Evolutionary conservation across 2,888 invertebrate species (phyloP).

Genomic region (Troides helena): DNA sequence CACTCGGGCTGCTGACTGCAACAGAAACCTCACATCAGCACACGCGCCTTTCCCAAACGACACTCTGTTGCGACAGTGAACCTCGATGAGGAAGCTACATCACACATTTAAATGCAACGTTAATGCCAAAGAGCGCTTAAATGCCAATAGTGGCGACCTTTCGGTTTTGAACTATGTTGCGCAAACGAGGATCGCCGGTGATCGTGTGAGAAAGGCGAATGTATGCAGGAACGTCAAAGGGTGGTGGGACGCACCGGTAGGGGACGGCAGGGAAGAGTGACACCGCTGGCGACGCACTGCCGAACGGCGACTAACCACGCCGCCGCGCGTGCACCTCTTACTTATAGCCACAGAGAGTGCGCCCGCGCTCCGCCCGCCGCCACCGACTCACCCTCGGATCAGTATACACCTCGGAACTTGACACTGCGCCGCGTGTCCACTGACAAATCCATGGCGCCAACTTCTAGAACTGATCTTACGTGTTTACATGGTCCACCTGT

Average conservation of each 20-base stretch:
- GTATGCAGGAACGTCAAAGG: conserved; percentile 52
- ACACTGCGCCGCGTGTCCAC: conserved; percentile 20
- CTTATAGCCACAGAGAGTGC: conserved; percentile 63
- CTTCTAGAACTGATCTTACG: conserved; percentile 4
- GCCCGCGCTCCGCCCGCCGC: conserved; percentile 31
- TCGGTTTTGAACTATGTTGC: conserved; percentile 70
- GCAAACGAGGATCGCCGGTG: conserved; percentile 74
- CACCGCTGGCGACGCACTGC: conserved; percentile 72
- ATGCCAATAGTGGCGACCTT: conserved; percentile 79
- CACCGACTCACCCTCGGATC: conserved; percentile 30
- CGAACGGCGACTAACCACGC: conserved; percentile 78
- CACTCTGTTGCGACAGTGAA: conserved; percentile 75
- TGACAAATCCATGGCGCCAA: conserved; percentile 9
- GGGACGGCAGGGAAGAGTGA: conserved; percentile 51
- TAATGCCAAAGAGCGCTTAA: conserved; percentile 79
- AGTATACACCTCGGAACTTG: conserved; percentile 27
- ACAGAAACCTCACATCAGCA: conserved; percentile 74
- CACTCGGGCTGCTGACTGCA: conserved; percentile 68
- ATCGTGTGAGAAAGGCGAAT: conserved; percentile 73
- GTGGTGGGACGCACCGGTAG: conserved; percentile 63
- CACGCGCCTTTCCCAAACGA: conserved; percentile 76
- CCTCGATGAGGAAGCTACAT: conserved; percentile 77
- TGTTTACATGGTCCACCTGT: not conserved
- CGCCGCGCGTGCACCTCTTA: conserved; percentile 72
- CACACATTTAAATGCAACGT: conserved; percentile 76